Base-by-base conservation (phyloP, 2,888 invertebrate genomes). In the Hybos culiciformis region DNA sequence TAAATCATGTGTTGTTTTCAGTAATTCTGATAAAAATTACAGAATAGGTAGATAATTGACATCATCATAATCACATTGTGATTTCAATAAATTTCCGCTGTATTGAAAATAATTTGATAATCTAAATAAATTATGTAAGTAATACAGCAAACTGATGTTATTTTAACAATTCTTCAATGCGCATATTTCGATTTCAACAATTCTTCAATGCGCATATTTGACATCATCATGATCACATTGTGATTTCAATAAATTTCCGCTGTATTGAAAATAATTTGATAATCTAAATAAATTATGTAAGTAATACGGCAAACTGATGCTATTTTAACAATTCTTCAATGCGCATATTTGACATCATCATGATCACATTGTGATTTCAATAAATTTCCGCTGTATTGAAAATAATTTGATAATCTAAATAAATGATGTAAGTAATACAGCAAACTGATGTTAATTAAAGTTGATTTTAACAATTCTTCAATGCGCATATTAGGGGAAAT, bases 1-100 rank as follows among this genome's bases (percentile, higher is more conserved):
- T 9, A 83, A 74, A 62, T 92, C 88, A 58, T 97, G 96, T 39
- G 77, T 75, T 0, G 92, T 88, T 52, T 76, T 76, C 0, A 96
- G 94, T 66, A 94, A 70, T 53, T 83, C 80, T 3, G 81, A 78
- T 26, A 97, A 67, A 55, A 80, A 82, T 0, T 87, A 80, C 0
- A 93, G 83, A 5, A 96, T 80, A 45, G 80, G 76, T 37, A 86
- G 58, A 48, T 80, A 78, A 19, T 71, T 63, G 46, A 83, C 72
- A 19, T 74, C 72, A 26, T 78, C 75, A 2, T 73, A 59, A 45
- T 80, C 78, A 14, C 67, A 56, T 3, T 54, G 65, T 26, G 80
- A 60, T 44, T 77, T 71, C 21, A 58, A 53, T 24, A 62, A 50
- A 60, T 86, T 87, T 14, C 86, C 72, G 56, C 78, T 85, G 53